Conservation (phyloP, 1,140 invertebrate species). For the Hyposmocoma kahamanoa region DNA sequence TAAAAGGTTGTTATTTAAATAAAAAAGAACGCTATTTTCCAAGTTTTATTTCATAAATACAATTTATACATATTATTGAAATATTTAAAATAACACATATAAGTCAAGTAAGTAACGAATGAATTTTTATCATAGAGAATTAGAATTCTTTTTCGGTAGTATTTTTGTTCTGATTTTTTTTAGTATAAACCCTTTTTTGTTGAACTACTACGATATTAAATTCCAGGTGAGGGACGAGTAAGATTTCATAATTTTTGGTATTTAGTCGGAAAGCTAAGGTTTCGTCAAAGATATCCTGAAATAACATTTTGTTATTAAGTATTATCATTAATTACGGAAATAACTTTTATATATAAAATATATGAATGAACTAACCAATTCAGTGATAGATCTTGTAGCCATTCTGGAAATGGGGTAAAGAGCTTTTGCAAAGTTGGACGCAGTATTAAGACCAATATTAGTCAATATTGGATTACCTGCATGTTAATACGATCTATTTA, state of each 20-base stretch:
- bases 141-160: neutral
- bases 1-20: too few relatives aligned
- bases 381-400: conserved; percentile 32
- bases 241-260: conserved; percentile 51
- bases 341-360: neutral
- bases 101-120: neutral
- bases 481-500: conserved; percentile 8
- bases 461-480: conserved; percentile 52
- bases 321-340: neutral
- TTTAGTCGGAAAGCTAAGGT: conserved; percentile 39
- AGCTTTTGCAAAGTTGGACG: conserved; percentile 31
- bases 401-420: conserved; percentile 33
- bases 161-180: neutral
- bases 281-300: conserved; percentile 52
- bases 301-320: conserved; percentile 1
- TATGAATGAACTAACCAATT: conserved; percentile 34
- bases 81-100: too few relatives aligned
- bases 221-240: conserved; percentile 41
- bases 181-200: conserved; percentile 9
- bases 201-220: conserved; percentile 53
- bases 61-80: too few relatives aligned
- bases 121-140: neutral
- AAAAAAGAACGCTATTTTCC: too few relatives aligned
- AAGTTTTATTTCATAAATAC: too few relatives aligned
- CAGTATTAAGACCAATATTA: conserved; percentile 33